Percentiles rank a stretch among this genome's conserved stretches.
These are phyloP conservation scores for Epicampocera succincta DNA, from an alignment of 2,888 invertebrate species.

Conservation along the genomic window DNA sequence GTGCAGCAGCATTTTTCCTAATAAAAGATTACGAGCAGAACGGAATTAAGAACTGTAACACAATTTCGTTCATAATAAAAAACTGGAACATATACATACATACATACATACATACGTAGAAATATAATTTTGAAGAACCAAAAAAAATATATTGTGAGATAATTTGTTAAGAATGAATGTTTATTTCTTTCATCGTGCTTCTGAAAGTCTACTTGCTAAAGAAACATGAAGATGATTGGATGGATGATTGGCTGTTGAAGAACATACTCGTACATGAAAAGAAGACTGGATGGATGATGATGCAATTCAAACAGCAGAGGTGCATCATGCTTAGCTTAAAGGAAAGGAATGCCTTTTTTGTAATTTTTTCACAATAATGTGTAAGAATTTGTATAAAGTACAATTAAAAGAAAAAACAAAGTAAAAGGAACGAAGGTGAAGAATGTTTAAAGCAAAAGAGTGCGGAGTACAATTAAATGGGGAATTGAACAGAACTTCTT, in stretches of 20 bases:
- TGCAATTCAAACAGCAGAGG: neutral
- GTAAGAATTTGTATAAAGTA: constrained; percentile 33
- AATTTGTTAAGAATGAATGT: constrained; percentile 50
- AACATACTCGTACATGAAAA: constrained; percentile 5
- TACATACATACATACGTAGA: neutral
- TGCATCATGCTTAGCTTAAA: constrained; percentile 23
- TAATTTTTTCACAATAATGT: constrained; percentile 38
- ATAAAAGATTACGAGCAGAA: constrained; percentile 11
- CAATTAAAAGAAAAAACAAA: neutral
- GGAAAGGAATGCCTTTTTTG: constrained; percentile 20
- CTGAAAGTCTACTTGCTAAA: constrained; percentile 40
- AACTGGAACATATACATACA: neutral
- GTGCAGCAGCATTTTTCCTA: neutral
- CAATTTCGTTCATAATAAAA: constrained; percentile 14
- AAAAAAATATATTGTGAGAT: constrained; percentile 26
- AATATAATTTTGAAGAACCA: constrained; percentile 12
- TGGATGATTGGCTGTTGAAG: constrained; percentile 45
- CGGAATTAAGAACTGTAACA: constrained; percentile 18
- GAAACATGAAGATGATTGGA: constrained; percentile 53
- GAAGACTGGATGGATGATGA: neutral
- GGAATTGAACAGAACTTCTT: constrained; percentile 20
- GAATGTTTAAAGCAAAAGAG: constrained; percentile 37
- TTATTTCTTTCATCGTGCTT: constrained; percentile 24
- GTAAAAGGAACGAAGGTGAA: constrained; percentile 1
- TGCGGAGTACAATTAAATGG: constrained; percentile 36